phyloP scores from a whole-genome alignment of 2,888 invertebrate species.

The Corythucha ciliata region DNA sequence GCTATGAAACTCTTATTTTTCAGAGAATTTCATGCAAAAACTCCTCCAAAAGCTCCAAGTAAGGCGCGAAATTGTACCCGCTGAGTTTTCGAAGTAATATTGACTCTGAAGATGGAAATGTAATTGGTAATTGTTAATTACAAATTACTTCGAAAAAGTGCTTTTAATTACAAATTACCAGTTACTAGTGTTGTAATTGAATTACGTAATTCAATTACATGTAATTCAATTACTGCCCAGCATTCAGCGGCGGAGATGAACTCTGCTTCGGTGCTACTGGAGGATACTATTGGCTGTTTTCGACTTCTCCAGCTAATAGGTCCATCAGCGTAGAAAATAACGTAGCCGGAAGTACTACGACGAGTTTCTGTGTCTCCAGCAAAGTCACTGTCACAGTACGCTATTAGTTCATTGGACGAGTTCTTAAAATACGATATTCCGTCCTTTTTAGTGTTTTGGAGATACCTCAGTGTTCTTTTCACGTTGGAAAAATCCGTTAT shows the following conservation, averaged over 20 bases:
- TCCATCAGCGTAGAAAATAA: conserved; percentile 3
- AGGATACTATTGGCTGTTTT: conserved; percentile 5
- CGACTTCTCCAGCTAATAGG: conserved; percentile 30
- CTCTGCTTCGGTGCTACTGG: conserved; percentile 8
- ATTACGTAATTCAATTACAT: too few relatives aligned
- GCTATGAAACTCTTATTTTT: too few relatives aligned
- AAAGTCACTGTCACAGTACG: conserved; percentile 11
- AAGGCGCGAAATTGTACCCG: too few relatives aligned
- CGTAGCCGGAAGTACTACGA: conserved; percentile 13
- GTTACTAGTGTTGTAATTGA: too few relatives aligned
- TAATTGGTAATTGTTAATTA: too few relatives aligned
- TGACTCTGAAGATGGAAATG: too few relatives aligned
- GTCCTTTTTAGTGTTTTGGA: background rate
- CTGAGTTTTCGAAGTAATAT: too few relatives aligned
- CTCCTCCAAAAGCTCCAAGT: too few relatives aligned
- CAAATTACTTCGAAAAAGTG: too few relatives aligned
- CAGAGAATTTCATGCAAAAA: too few relatives aligned
- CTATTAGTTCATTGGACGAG: background rate
- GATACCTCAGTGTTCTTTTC: conserved; percentile 1
- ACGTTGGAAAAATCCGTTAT: background rate
- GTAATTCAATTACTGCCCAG: too few relatives aligned
- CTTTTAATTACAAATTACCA: too few relatives aligned
- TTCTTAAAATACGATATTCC: conserved; percentile 2
- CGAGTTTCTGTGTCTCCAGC: conserved; percentile 4
- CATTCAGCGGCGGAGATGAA: conserved; percentile 15